Percentiles rank a stretch among this genome's conserved stretches.
Evolutionary conservation across 1,140 invertebrate species (phyloP).

Genomic region (Monomorium pharaonis): DNA sequence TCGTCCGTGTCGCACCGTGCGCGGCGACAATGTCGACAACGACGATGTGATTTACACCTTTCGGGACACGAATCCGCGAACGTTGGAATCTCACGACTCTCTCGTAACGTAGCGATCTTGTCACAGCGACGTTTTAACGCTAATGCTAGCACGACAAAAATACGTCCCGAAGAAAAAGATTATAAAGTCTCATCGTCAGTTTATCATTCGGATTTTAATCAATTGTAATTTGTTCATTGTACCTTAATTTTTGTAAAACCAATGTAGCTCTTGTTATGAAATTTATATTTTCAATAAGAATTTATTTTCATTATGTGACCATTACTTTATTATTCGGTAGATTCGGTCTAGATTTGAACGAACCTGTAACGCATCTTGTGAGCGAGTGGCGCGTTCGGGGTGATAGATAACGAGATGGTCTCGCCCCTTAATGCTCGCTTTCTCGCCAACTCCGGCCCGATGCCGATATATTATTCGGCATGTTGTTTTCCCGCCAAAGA

Average conservation of each 20-base stretch:
- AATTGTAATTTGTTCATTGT: neutral
- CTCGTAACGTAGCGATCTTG: constrained; percentile 12
- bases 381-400: neutral
- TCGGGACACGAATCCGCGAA: constrained; percentile 6
- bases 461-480: constrained; percentile 72
- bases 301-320: neutral
- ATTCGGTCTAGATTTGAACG: constrained; percentile 9
- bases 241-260: neutral
- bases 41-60: constrained; percentile 44
- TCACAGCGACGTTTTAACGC: constrained; percentile 4
- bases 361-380: constrained; percentile 23
- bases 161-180: neutral
- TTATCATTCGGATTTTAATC: neutral
- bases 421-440: constrained; percentile 45
- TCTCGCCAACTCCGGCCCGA: constrained; percentile 55
- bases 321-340: neutral
- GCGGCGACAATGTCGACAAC: neutral
- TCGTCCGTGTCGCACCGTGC: neutral
- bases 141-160: neutral
- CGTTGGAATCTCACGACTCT: neutral
- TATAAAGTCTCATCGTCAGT: neutral
- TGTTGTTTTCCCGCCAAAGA: constrained; percentile 74
- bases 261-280: neutral
- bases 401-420: constrained; percentile 66
- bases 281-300: neutral